Conservation (phyloP, 2,797 vertebrate species). For the Onychomys arenicola region DNA sequence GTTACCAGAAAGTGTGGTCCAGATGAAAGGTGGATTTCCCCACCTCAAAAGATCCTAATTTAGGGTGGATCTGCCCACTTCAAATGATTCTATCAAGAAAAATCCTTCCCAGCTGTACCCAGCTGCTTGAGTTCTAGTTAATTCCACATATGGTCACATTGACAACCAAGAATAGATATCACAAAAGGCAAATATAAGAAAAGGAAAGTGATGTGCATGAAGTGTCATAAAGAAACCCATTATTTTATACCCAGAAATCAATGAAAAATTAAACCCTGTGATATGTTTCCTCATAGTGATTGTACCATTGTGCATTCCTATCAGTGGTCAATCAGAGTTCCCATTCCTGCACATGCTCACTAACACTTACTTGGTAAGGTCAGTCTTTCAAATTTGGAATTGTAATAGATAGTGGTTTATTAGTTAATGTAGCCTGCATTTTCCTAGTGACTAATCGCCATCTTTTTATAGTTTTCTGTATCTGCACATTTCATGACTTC, state of each 20-base stretch:
- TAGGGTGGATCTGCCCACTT: not conserved
- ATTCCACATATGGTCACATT: not conserved
- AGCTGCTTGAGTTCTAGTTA: not conserved
- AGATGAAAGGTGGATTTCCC: not conserved
- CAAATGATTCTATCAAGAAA: not conserved
- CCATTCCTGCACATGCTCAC: not conserved
- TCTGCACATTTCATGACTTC: not conserved
- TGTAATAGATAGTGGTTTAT: not conserved
- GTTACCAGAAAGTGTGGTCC: not conserved
- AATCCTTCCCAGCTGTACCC: not conserved
- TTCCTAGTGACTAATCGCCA: not conserved
- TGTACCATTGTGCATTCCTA: not conserved
- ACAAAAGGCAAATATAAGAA: not conserved
- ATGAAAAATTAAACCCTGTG: not conserved
- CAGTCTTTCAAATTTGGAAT: slow-evolving; percentile 23
- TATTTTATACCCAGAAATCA: not conserved
- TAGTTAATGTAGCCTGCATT: slow-evolving; percentile 22
- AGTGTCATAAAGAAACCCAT: not conserved
- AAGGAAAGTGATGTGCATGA: not conserved
- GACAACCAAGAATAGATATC: not conserved
- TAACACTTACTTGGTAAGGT: not conserved
- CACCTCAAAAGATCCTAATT: not conserved
- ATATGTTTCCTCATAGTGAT: not conserved
- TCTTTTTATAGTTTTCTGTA: not conserved
- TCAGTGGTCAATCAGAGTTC: not conserved